Conservation (phyloP, 2,888 invertebrate species). For the Ecliptopera silaceata region DNA sequence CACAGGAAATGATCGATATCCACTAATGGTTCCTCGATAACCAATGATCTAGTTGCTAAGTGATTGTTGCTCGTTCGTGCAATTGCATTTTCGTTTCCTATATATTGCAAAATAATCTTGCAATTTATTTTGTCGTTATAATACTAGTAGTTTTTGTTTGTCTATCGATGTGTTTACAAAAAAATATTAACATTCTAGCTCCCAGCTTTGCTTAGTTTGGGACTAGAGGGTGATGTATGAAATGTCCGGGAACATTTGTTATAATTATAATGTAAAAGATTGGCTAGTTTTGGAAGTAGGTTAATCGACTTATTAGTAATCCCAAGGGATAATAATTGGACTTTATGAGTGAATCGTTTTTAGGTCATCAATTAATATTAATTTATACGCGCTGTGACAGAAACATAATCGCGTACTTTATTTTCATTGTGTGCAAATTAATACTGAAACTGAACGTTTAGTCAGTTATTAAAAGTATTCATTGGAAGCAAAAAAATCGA, state of each 20-base stretch:
- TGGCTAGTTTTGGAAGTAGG: not conserved
- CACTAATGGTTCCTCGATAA: constrained; percentile 58
- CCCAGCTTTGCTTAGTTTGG: too few relatives aligned
- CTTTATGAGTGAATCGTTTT: constrained; percentile 14
- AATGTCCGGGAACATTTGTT: too few relatives aligned
- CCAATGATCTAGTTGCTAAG: constrained; percentile 8
- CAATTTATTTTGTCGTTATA: not conserved
- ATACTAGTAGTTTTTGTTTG: too few relatives aligned
- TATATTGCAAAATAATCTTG: constrained; percentile 10
- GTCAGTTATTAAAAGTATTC: constrained; percentile 17
- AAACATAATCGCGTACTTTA: constrained; percentile 28
- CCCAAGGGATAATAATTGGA: constrained; percentile 7
- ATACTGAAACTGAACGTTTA: constrained; percentile 28
- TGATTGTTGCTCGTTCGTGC: constrained; percentile 37
- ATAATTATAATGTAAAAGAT: not conserved
- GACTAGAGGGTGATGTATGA: too few relatives aligned
- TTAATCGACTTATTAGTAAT: not conserved
- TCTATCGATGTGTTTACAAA: too few relatives aligned
- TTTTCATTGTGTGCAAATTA: constrained; percentile 22
- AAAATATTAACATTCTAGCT: too few relatives aligned
- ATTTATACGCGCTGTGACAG: constrained; percentile 22
- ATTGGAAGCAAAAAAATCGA: too few relatives aligned
- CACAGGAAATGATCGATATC: constrained; percentile 63
- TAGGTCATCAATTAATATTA: constrained; percentile 33
- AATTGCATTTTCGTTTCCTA: constrained; percentile 25